Evolutionary conservation across 1,140 invertebrate species (phyloP), one percentile per base, ranked within the genome.

Genomic region (Trissolcus basalis): DNA sequence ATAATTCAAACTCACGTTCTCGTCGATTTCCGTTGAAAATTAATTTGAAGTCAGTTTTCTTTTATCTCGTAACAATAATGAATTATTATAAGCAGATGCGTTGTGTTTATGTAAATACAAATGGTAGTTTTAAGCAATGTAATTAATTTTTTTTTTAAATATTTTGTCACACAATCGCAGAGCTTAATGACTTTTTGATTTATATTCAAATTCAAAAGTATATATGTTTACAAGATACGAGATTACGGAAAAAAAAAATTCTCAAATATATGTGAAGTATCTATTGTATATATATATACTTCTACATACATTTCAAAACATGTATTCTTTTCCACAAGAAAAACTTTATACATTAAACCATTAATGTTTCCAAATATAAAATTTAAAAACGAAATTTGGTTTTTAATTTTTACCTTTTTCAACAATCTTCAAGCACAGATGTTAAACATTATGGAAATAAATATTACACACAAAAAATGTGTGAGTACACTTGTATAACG

Each of bases 41-140:
- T 27, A 27, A 27, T 27, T 27, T 27, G 2, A 27, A 27, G 19
- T 27, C 1, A 6, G 19, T 27, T 27, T 27, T 27, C n/a, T n/a
- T 58, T 59, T 44, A 47, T 53, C 32, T 69, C 47, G 43, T 44
- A 54, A 55, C 67, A 61, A 70, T 70, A 70, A 61, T 50, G 55
- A 70, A 49, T 70, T 54, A 70, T 70, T 61, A 60, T 19, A 70
- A 70, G 58, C 56, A 61, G 60, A 70, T 70, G 58, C 56, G 67
- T 60, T 61, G 67, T 55, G 41, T 60, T 60, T 48, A 54, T 60
- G 56, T 48, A 61, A 70, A 61, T 71, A 44, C 35, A 61, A 47
- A 59, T 6, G 19, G 19, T 27, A 45, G 6, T 16, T 55, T 14
- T 50, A 14, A 51, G 50, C 60, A 35, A 43, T 12, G 58, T 41